Evolutionary conservation across 1,140 invertebrate species (phyloP), one percentile per base, ranked within the genome.

Genomic region (Drosophila trapezifrons): DNA sequence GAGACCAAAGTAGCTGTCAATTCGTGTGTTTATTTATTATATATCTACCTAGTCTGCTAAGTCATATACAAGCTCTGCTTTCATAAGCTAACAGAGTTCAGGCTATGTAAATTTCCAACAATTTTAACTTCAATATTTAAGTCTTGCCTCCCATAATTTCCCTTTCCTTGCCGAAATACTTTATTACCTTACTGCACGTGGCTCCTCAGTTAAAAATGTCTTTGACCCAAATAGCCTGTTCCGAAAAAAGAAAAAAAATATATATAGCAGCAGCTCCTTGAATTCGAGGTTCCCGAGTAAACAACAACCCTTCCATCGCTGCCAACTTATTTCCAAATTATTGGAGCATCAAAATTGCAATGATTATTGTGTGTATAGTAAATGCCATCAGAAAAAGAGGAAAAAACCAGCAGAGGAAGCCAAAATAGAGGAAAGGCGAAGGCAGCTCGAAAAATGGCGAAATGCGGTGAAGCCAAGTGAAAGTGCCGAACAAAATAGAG

Each of bases 321-420:
- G 76, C 71, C 78, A 64, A 71, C 76, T 78, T 72, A 89, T 89
- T 89, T 76, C 67, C 85, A 90, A 89, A 89, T 89, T 85, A 89
- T 89, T 89, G 80, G 84, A 89, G 84, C 84, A 89, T 89, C 87
- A 89, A 89, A 90, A 89, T 87, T 89, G 84, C 81, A 90, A 80
- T 89, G 80, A 90, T 84, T 89, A 89, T 84, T 90, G 77, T 89
- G 74, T 89, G 72, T 79, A 71, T 56, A 79, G 52, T 35, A 67
- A 51, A 74, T 38, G 49, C 45, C 17, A 46, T 43, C 35, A 32
- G 22, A 46, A 46, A 60, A 32, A n/a, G 17, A 32, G 46, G 38
- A 65, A 59, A 65, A 56, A 57, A 5, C 18, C 22, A n/a, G 37
- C 47, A 42, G 51, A 62, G 49, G 54, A 49, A 35, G 51, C 13